Evolutionary conservation across 2,113 vertebrate species (phyloP).

Genomic region (Paedocypris sp.): DNA sequence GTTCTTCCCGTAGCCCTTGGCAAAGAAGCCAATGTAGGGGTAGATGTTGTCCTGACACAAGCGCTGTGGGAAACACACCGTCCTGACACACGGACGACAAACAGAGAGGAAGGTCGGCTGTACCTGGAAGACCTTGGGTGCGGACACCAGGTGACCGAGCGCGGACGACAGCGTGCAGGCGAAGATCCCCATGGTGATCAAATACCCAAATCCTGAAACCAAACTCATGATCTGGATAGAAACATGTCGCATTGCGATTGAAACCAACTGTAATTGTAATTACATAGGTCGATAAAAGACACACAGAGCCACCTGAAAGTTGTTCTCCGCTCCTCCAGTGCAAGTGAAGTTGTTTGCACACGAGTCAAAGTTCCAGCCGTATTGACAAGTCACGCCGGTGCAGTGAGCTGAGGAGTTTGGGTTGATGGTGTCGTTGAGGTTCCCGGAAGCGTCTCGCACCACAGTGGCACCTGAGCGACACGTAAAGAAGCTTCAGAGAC

Average conservation of each 20-base stretch:
- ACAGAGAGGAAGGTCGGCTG: background rate
- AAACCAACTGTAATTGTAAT: background rate
- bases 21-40: conserved; percentile 60
- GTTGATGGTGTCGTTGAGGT: conserved; percentile 39
- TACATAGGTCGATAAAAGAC: background rate
- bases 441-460: conserved; percentile 59
- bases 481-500: no score
- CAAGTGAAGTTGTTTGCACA: conserved; percentile 48
- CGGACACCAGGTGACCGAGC: conserved; percentile 64
- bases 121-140: conserved; percentile 67
- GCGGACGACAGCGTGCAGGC: conserved; percentile 65
- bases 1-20: conserved; percentile 65
- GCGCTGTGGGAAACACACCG: conserved; percentile 41
- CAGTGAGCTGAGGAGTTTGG: conserved; percentile 42
- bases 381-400: conserved; percentile 42
- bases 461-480: conserved; percentile 47
- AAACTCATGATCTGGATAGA: conserved; percentile 51
- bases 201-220: conserved; percentile 52
- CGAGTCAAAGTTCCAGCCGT: conserved; percentile 60
- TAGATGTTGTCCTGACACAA: conserved; percentile 66
- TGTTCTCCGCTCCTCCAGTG: conserved; percentile 48
- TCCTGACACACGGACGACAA: no score
- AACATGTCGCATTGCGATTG: background rate
- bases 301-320: conserved; percentile 41
- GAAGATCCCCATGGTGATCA: conserved; percentile 60